Evolutionary conservation across 2,113 vertebrate species (phyloP).

Genomic region (Mirza zaza): DNA sequence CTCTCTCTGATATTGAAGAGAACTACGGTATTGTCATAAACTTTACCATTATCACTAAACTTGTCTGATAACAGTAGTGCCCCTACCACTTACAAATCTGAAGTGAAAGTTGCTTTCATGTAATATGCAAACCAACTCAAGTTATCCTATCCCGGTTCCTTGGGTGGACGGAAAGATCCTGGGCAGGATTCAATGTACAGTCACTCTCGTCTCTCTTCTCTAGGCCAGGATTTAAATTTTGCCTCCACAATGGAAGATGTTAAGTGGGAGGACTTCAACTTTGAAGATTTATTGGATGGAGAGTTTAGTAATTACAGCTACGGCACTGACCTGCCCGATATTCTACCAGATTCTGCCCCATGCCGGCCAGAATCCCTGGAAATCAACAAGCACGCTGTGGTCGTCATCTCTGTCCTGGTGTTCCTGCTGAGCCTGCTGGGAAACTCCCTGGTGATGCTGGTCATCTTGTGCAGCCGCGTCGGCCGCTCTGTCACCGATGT

Average conservation of each 20-base stretch:
- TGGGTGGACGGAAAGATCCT: background rate
- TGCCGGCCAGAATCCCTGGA: conserved; percentile 65
- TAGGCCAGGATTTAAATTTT: background rate
- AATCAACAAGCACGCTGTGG: conserved; percentile 78
- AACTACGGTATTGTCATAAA: background rate
- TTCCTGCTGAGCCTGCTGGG: too few relatives aligned
- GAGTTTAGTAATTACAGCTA: conserved; percentile 55
- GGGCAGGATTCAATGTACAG: background rate
- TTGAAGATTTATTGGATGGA: background rate
- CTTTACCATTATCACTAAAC: background rate
- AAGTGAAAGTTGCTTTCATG: background rate
- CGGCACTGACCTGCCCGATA: background rate
- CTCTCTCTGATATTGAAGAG: background rate
- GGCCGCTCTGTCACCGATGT: too few relatives aligned
- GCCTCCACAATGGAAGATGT: background rate
- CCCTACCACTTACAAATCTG: background rate
- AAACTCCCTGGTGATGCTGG: too few relatives aligned
- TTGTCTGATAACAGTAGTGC: background rate
- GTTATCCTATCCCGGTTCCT: background rate
- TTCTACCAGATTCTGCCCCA: background rate
- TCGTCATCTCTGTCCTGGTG: too few relatives aligned
- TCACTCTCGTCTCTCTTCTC: conserved; percentile 51
- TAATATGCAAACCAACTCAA: background rate
- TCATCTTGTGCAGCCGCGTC: too few relatives aligned
- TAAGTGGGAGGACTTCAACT: accelerated